Base-by-base conservation (phyloP, 2,888 invertebrate species). In the Drosophila pegasa region DNA sequence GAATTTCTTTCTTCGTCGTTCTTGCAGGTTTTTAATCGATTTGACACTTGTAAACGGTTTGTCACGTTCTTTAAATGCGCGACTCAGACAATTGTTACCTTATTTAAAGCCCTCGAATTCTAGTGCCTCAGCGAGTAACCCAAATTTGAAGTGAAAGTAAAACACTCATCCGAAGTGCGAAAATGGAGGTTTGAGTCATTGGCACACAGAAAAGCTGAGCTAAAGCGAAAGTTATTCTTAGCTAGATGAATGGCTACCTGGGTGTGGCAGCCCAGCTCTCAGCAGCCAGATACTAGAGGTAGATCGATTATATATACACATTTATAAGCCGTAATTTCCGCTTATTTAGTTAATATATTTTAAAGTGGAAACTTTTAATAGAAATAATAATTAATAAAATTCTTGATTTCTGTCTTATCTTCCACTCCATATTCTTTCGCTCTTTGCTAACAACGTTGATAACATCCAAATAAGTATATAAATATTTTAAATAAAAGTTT, bases 61-160 rank as follows among this genome's bases (percentile, higher is more conserved):
- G 33, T 50, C 33, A 33, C 50, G 33, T 50, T 20, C 58, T 57
- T 47, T 25, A 47, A 61, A 41, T 35, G 25, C 20, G 22, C n/a
- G 22, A n/a, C 50, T 20, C 22, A 16, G 22, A 3, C 22, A 25
- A 45, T 60, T 70, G 78, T 64, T 66, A 64, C 64, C 66, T 62
- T 70, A 48, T 52, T 31, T 47, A 18, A 63, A 6, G 25, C 7
- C 20, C n/a, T 22, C 50, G 3, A 25, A 43, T 29, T 29, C 38
- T 22, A 4, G 10, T n/a, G 4, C 18, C 31, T 61, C 43, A 20
- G 31, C 54, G 40, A 71, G 55, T 71, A 75, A 79, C 80, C 83
- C 48, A 82, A 62, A 79, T 82, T 33, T 33, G 5, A 56, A 66
- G 79, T 79, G 83, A 79, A 79, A 79, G 83, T 82, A 54, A 82